Base-by-base conservation (phyloP, 2,888 invertebrate species). In the Trichacis sp. region DNA sequence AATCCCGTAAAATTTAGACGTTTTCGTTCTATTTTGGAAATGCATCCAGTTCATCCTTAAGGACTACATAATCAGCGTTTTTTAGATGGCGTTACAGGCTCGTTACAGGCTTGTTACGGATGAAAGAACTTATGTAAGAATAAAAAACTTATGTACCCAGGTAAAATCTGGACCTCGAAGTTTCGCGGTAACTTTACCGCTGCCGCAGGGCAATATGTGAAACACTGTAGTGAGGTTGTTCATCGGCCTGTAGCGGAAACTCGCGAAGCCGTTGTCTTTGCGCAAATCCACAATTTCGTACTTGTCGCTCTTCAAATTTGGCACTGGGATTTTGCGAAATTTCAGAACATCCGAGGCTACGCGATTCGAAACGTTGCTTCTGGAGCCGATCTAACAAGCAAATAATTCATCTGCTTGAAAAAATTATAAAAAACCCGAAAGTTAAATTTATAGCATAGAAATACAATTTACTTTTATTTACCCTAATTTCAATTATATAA, bases 221-320 rank as follows among this genome's bases (percentile, higher is more conserved):
- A 84, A 83, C 19, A 76, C 73, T 6, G 81, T 84, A 0, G 81
- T 76, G 1, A 72, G 68, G 48, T 84, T 84, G 58, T 77, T 75
- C n/a, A 75, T 73, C 0, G 84, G 84, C 9, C 78, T 77, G 54
- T 83, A 84, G 6, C 79, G 81, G 51, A 83, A 84, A 62, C 80
- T 80, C 2, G 80, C 71, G 19, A 77, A 78, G 11, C 84, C 84
- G 19, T 79, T 78, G 45, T 73, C 77, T 63, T 83, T 79, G 4
- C 78, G 76, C 17, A 84, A 71, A 72, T 77, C 78, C 0, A 75
- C 77, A 1, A 76, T 78, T 0, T 74, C 72, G 48, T 80, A 81
- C 18, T 73, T 76, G 30, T 78, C 83, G 15, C 73, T 80, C 11
- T 72, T 76, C 42, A 84, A 64, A 18, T 71, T 75, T 33, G 80